These are phyloP conservation scores for Holotrichia oblita DNA, from an alignment of 1,140 invertebrate genomes.

Conservation along the genomic window DNA sequence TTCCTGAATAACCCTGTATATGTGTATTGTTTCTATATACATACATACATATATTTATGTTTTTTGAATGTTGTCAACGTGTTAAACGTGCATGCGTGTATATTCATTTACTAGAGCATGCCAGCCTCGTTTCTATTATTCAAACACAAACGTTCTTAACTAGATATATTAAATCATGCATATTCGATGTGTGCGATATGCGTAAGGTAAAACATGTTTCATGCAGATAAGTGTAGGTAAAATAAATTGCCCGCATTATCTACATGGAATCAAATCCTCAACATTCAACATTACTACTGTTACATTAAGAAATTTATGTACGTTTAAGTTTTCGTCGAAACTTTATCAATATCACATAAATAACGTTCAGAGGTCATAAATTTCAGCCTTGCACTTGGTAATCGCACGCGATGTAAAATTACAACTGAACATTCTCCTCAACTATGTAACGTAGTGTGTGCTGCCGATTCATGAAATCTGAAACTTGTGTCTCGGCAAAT, in stretches of 20 bases:
- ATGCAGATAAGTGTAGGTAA: slow-evolving; percentile 12
- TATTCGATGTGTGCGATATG: slow-evolving; percentile 16
- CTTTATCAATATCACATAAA: slow-evolving; percentile 32
- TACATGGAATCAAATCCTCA: slow-evolving; percentile 29
- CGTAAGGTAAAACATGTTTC: slow-evolving; percentile 18
- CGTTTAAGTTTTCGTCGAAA: slow-evolving; percentile 31
- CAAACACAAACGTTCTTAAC: background rate
- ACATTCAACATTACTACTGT: slow-evolving; percentile 28
- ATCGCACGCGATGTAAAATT: slow-evolving; percentile 36
- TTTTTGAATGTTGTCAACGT: too few relatives aligned
- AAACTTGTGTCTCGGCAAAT: slow-evolving; percentile 8
- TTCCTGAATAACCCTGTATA: too few relatives aligned
- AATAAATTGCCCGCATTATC: slow-evolving; percentile 33
- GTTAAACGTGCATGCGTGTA: too few relatives aligned
- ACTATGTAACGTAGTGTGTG: background rate
- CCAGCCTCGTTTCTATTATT: background rate
- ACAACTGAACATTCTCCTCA: background rate
- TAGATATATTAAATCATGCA: background rate
- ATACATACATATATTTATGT: too few relatives aligned
- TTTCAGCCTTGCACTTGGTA: slow-evolving; percentile 36
- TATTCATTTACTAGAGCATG: too few relatives aligned
- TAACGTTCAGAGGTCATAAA: slow-evolving; percentile 29
- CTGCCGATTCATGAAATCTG: slow-evolving; percentile 18
- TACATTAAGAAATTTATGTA: slow-evolving; percentile 37
- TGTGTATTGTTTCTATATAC: too few relatives aligned